Base-by-base conservation (phyloP, 2,888 invertebrate genomes). In the Eupithecia vulgata region DNA sequence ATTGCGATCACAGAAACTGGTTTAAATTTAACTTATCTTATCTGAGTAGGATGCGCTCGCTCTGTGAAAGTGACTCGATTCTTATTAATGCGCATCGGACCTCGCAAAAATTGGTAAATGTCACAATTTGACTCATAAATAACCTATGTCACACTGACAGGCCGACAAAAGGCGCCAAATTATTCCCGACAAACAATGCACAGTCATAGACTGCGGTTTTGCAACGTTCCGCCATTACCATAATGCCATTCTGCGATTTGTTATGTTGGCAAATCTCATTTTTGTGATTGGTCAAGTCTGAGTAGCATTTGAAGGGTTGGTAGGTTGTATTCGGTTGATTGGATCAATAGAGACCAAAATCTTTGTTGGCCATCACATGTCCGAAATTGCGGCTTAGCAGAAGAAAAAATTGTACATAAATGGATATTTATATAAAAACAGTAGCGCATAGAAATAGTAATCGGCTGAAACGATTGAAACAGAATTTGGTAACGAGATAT, bases 141-240 rank as follows among this genome's bases (percentile, higher is more conserved):
- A 66, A 69, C 61, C 62, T 52, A 64, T 73, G 69, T 52, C 67
- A 40, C 67, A 17, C 37, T 65, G 74, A 67, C 69, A 70, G 62
- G 52, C 15, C 35, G 69, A 74, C 69, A 68, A 74, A 75, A 70
- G 37, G 72, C 67, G 72, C 72, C 72, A 70, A 69, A 75, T 72
- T 72, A 72, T 72, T 69, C 35, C 57, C 30, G 59, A 5, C 74
- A 67, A 67, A 75, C 74, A 75, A 75, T 65, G 75, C 70, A 61
- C 70, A 68, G 75, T 76, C 77, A 77, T 78, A 77, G 74, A 72
- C 75, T 76, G 73, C 73, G 77, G 75, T 78, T 77, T 76, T 64
- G 71, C 67, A 70, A 76, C 62, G 52, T 67, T 68, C 35, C 4
- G 12, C 45, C 66, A 71, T 69, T 70, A 40, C 37, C 65, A 65